Evolutionary conservation across 2,888 invertebrate species (phyloP), one percentile per base, ranked within the genome.

Genomic region (Encarsia formosa): DNA sequence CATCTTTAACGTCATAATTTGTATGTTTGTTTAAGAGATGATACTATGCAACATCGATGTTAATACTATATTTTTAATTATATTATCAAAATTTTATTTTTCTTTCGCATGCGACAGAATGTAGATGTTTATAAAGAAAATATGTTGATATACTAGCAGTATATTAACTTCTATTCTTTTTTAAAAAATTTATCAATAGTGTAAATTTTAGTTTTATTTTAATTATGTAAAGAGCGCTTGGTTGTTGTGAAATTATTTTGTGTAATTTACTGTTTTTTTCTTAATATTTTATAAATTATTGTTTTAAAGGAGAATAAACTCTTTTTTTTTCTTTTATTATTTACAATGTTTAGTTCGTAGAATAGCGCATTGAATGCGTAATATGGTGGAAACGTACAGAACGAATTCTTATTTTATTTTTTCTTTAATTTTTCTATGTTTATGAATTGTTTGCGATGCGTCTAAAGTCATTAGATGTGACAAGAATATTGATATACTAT

Each of bases 391-490:
- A 51, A 55, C 48, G 47, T 54, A 42, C 34, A 49, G 24, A 26
- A 18, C n/a, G 46, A 45, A 50, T 54, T 55, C 49, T 52, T 54
- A 38, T 31, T 53, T 49, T 24, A 43, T 35, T 49, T 41, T 41
- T 42, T 37, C 34, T 31, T 49, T 9, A 5, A 34, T 39, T 41
- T 45, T 49, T 54, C 47, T 29, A 35, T 51, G 24, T 54, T 48
- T 29, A 35, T 51, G 24, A 38, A 24, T 40, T 38, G 42, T 47
- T 38, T 49, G 48, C 50, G 46, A 41, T 42, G 44, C 52, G 52
- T 52, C 41, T 46, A 47, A 54, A 49, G 49, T 49, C 52, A 56
- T 56, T 56, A 52, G 45, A 52, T 56, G 29, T 29, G 6, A 20
- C 13, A 24, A 16, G 23, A 31, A 19, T 26, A 8, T 37, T 16